phyloP scores from a whole-genome alignment of 2,888 invertebrate genomes.

The Teleiodes luculella region DNA sequence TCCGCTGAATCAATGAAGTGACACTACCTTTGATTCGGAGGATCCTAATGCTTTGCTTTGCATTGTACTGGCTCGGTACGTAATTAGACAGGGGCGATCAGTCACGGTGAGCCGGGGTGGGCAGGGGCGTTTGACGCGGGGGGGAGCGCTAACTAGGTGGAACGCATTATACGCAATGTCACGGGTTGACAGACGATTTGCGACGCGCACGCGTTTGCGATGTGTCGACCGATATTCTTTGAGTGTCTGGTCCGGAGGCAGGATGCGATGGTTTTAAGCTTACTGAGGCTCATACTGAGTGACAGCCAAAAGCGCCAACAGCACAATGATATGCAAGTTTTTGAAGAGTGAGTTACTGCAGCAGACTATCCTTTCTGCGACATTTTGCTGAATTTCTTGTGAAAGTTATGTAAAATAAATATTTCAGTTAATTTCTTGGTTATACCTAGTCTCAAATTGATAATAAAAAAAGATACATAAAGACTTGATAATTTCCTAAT shows the following conservation, averaged over 20 bases:
- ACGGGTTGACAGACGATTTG: constrained; percentile 66
- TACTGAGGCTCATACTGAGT: not conserved
- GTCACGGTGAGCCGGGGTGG: constrained; percentile 29
- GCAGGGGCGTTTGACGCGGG: constrained; percentile 4
- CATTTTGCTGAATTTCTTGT: no score
- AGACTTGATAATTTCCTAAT: no score
- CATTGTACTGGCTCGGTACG: constrained; percentile 28
- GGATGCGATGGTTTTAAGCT: not conserved
- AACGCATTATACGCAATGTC: constrained; percentile 54
- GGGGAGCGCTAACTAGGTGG: constrained; percentile 51
- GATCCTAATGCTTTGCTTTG: constrained; percentile 30
- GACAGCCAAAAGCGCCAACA: no score
- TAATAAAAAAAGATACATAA: no score
- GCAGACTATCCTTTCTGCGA: no score
- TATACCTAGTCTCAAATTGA: no score
- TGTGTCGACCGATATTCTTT: not conserved
- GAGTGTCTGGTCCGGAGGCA: not conserved
- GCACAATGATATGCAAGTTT: no score
- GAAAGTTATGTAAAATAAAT: no score
- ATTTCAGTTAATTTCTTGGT: no score
- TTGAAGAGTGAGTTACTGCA: no score
- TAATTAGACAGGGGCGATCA: constrained; percentile 37
- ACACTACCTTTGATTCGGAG: constrained; percentile 35
- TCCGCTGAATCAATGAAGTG: constrained; percentile 18
- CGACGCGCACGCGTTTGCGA: constrained; percentile 52